phyloP scores from a whole-genome alignment of 2,113 vertebrate genomes.

The Pollimyrus isidori region DNA sequence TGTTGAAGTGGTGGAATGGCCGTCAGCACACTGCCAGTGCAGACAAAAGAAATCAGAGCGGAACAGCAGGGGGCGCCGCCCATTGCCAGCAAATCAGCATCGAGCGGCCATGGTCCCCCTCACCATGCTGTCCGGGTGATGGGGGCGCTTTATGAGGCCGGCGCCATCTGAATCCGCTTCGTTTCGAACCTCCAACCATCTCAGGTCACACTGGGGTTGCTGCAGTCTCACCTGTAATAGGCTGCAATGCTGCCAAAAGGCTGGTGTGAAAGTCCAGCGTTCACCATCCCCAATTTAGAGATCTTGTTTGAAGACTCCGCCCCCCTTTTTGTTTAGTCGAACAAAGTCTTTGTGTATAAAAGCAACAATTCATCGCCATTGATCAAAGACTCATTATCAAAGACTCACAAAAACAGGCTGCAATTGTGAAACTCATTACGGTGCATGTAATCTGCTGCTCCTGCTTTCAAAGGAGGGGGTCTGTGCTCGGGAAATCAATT shows the following conservation, averaged over 20 bases:
- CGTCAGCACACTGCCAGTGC: not conserved
- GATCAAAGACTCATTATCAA: slow-evolving; percentile 11
- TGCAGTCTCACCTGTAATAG: not conserved
- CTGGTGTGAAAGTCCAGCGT: not conserved
- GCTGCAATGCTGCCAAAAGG: not conserved
- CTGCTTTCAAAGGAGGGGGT: not conserved
- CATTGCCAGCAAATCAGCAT: not conserved
- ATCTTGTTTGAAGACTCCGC: not conserved
- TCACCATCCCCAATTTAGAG: not conserved
- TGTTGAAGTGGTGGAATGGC: not conserved
- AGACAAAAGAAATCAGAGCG: slow-evolving; percentile 13
- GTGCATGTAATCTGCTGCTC: not conserved
- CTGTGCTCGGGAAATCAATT: not conserved
- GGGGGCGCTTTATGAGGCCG: not conserved
- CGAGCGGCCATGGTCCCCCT: not conserved
- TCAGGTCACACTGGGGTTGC: not conserved
- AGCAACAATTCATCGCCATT: slow-evolving; percentile 6
- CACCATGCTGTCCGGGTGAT: not conserved
- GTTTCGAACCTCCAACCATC: not conserved
- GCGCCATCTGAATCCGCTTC: not conserved
- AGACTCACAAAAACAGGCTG: not conserved
- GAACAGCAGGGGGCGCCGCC: not conserved
- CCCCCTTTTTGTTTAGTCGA: not conserved
- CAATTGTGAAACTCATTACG: not conserved
- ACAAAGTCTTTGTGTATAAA: not conserved